These are phyloP conservation scores for Campoplex nolae DNA, from an alignment of 2,888 invertebrate species.

Conservation along the genomic window DNA sequence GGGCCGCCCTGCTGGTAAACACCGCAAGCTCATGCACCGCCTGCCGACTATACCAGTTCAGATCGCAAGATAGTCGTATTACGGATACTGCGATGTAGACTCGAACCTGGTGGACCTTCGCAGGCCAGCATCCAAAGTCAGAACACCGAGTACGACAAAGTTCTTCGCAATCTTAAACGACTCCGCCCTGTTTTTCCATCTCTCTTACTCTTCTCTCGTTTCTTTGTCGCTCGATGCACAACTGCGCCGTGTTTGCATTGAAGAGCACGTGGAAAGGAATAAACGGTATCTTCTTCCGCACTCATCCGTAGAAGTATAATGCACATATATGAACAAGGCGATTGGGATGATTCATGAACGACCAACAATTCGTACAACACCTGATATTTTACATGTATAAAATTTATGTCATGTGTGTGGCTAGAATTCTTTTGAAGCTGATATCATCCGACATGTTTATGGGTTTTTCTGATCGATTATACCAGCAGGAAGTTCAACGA, in stretches of 20 bases:
- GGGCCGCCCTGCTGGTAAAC: conserved; percentile 49
- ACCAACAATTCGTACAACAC: conserved; percentile 73
- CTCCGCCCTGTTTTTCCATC: conserved; percentile 47
- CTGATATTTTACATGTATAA: conserved; percentile 71
- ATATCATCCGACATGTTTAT: conserved; percentile 23
- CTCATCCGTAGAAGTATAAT: conserved; percentile 13
- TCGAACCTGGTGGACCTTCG: conserved; percentile 64
- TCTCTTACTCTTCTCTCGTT: conserved; percentile 29
- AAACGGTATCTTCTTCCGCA: conserved; percentile 29
- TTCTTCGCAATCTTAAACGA: conserved; percentile 67
- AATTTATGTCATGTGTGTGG: conserved; percentile 2
- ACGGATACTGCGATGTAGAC: conserved; percentile 73
- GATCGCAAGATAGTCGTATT: conserved; percentile 81
- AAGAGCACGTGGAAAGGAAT: conserved; percentile 1
- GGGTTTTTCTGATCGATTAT: neutral
- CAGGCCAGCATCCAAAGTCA: conserved; percentile 69
- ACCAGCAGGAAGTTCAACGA: conserved; percentile 6
- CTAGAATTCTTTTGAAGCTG: conserved; percentile 19
- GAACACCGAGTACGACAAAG: conserved; percentile 51
- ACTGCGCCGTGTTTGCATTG: neutral
- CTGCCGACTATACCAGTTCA: conserved; percentile 70
- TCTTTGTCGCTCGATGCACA: conserved; percentile 3
- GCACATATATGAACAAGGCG: conserved; percentile 23
- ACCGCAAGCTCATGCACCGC: conserved; percentile 73
- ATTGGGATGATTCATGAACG: conserved; percentile 76